phyloP scores from a whole-genome alignment of 2,113 vertebrate species.

The Salvelinus sp. region DNA sequence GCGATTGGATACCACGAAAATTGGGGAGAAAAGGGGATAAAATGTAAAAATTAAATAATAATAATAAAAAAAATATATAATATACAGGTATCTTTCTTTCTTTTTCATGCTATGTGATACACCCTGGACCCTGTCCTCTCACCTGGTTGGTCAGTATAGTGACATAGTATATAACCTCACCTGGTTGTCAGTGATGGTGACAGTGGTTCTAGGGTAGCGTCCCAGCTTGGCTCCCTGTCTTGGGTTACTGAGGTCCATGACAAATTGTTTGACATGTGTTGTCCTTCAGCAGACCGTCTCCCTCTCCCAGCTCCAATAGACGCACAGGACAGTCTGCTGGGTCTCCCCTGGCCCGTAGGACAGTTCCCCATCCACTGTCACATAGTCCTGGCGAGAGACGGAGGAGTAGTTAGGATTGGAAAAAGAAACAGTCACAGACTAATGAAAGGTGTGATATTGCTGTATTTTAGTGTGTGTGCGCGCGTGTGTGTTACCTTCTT shows the following conservation, averaged over 20 bases:
- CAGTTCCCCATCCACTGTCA: conserved; percentile 83
- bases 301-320: conserved; percentile 83
- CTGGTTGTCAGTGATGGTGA: conserved; percentile 81
- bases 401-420: not conserved
- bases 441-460: too few species aligned
- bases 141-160: too few species aligned
- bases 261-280: conserved; percentile 85
- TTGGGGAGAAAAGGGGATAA: too few species aligned
- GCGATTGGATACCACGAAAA: too few species aligned
- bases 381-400: conserved; percentile 81
- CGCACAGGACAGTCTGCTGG: conserved; percentile 84
- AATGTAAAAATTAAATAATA: too few species aligned
- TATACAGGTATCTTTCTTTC: too few species aligned
- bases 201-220: conserved; percentile 81
- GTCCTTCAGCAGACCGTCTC: conserved; percentile 81
- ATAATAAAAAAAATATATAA: too few species aligned
- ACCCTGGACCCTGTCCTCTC: too few species aligned
- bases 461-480: not conserved
- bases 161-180: too few species aligned
- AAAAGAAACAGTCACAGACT: not conserved
- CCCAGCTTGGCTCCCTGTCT: conserved; percentile 87
- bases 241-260: conserved; percentile 88
- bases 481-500: conserved; percentile 79
- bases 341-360: conserved; percentile 84
- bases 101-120: too few species aligned